These are phyloP conservation scores for Stenopsyche tienmushanensis DNA, from an alignment of 1,140 invertebrate genomes.

Conservation along the genomic window DNA sequence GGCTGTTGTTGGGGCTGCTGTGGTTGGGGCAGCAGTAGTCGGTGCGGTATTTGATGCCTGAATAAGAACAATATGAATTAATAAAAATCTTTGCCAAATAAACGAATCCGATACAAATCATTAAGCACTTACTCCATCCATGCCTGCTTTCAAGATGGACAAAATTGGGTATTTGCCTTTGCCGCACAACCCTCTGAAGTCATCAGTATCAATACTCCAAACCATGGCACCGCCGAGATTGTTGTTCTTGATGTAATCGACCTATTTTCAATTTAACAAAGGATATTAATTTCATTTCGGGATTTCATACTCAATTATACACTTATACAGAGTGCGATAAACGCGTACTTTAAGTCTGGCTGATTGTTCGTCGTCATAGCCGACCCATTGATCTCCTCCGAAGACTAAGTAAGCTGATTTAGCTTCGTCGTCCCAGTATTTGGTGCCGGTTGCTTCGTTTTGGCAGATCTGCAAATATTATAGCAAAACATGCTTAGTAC, in stretches of 20 bases:
- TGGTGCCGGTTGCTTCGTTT: conserved; percentile 1
- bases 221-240: conserved; percentile 62
- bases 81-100: no score
- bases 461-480: conserved; percentile 24
- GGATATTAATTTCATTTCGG: no score
- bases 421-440: conserved; percentile 32
- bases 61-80: neutral
- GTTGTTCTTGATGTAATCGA: conserved; percentile 53
- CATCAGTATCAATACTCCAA: conserved; percentile 65
- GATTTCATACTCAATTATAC: no score
- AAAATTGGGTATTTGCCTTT: conserved; percentile 51
- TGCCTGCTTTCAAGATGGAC: conserved; percentile 53
- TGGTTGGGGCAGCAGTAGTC: conserved; percentile 6
- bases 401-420: conserved; percentile 48
- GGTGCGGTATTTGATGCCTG: neutral
- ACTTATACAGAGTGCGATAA: no score
- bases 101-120: no score
- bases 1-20: conserved; percentile 7
- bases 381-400: conserved; percentile 51
- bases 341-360: conserved; percentile 46
- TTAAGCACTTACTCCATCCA: conserved; percentile 1
- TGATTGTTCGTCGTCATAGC: conserved; percentile 49
- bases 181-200: conserved; percentile 53
- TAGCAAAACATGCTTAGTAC: neutral
- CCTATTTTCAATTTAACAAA: no score